Base-by-base conservation (phyloP, 2,113 vertebrate species). In the Pollachius pollachius region DNA sequence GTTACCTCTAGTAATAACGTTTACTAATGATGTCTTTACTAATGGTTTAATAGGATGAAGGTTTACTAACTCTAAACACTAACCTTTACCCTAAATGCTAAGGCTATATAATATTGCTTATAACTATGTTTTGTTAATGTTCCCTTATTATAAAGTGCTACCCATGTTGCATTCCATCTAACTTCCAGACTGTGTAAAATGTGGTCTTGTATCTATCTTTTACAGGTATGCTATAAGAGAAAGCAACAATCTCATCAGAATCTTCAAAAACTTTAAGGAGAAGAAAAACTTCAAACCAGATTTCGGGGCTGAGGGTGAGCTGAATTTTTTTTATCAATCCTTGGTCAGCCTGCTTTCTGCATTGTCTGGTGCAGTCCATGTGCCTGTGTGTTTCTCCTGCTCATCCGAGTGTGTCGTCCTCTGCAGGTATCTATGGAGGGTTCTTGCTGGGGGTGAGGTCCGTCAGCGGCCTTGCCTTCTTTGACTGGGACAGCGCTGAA, bases 261-360 rank as follows among this genome's bases (percentile, higher is more conserved):
- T 97, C 87, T 98, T 97, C 85, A 97, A 97, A 87, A 98, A 98
- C 68, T 98, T 98, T 79, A 98, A 98, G 79, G 94, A 97, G 87
- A 97, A 96, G 85, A 98, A 97, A 69, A 92, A 92, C 0, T 98
- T 97, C 87, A 98, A 97, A 82, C 96, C 96, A 16, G 95, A 97
- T 82, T 96, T 96, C 87, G 96, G 96, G 78, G 94, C 94, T 58
- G 84, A 83, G 73, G 78, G 81, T 83, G 25, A 69, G 67, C 3
- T 56, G 48, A 12, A 62, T 23, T 0, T 1, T 57, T 2, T 67
- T 6, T 30, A 15, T 54, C 63, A 57, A 1, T 58, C 2, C 48
- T 17, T n/a, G 11, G 57, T 71, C 16, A 25, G 8, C 4, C 27
- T 30, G 70, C 15, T 15, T 19, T n/a, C 18, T 8, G 64, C 21